These are phyloP conservation scores for Smutsia temminckii DNA, from an alignment of 2,797 vertebrate genomes.

Conservation along the genomic window DNA sequence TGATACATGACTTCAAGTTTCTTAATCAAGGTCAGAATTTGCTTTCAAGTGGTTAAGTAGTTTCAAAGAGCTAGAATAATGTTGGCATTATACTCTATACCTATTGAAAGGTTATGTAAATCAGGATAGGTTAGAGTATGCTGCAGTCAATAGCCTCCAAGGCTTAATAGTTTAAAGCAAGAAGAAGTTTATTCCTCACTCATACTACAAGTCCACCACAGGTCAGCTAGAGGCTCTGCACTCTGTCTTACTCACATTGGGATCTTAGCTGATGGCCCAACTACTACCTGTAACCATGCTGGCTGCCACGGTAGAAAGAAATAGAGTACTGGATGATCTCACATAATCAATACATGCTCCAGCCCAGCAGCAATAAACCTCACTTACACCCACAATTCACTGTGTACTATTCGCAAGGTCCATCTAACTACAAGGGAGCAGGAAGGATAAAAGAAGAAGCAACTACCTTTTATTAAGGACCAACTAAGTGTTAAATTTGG, in stretches of 20 bases:
- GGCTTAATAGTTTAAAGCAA: not conserved
- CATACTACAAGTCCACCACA: not conserved
- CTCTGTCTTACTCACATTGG: not conserved
- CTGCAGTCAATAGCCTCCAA: not conserved
- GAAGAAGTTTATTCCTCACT: not conserved
- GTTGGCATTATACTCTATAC: not conserved
- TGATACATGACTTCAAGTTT: not conserved
- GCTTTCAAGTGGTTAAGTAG: not conserved
- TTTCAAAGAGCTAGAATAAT: not conserved
- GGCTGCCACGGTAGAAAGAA: not conserved
- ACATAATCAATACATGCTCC: not conserved
- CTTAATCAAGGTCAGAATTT: not conserved
- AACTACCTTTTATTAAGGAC: not conserved
- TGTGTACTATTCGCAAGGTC: not conserved
- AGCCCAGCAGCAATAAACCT: not conserved
- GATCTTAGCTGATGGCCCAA: not conserved
- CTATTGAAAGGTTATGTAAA: not conserved
- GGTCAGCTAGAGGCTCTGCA: not conserved
- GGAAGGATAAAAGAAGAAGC: not conserved
- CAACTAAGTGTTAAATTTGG: not conserved
- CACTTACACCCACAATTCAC: not conserved
- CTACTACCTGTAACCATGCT: not conserved
- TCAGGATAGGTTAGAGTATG: not conserved
- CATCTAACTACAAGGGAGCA: not conserved
- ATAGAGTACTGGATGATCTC: slow-evolving; percentile 11